Percentiles rank a stretch among this genome's conserved stretches.
Evolutionary conservation across 2,113 vertebrate genomes (phyloP).

Genomic region (Spea bombifrons): DNA sequence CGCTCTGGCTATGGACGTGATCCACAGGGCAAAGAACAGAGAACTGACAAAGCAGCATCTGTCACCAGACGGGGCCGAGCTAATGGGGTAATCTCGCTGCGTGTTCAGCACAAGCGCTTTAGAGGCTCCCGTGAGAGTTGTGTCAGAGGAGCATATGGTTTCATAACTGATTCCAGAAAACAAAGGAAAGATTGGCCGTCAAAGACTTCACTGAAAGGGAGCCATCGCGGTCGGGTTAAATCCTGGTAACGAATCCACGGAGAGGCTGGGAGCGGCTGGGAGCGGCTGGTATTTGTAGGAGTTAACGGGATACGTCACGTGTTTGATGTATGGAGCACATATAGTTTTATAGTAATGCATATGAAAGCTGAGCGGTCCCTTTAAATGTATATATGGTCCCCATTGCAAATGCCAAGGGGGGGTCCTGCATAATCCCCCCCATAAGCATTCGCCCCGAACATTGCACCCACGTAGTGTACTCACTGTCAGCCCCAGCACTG

Average conservation of each 20-base stretch:
- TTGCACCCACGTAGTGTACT: too few relatives aligned
- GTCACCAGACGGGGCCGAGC: not conserved
- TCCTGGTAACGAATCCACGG: not conserved
- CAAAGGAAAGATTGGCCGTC: not conserved
- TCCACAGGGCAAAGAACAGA: not conserved
- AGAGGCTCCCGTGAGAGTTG: not conserved
- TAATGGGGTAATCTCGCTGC: not conserved
- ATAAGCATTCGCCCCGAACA: too few relatives aligned
- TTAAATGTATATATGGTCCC: too few relatives aligned
- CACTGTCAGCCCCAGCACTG: too few relatives aligned
- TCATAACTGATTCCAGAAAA: not conserved
- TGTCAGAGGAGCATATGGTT: not conserved
- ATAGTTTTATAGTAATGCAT: too few relatives aligned
- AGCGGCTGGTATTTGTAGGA: too few relatives aligned
- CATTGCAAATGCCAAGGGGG: too few relatives aligned
- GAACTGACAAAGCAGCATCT: not conserved
- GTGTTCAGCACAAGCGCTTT: not conserved
- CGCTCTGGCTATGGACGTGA: not conserved
- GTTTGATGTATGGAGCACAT: too few relatives aligned
- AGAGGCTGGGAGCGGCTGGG: not conserved
- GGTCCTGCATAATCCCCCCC: too few relatives aligned
- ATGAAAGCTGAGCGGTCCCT: too few relatives aligned
- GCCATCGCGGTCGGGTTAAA: not conserved
- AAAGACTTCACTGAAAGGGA: not conserved
- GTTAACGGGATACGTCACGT: too few relatives aligned